Evolutionary conservation across 2,113 vertebrate species (phyloP), one percentile per base, ranked within the genome.

Genomic region (Leptobrachium ailaonicum): DNA sequence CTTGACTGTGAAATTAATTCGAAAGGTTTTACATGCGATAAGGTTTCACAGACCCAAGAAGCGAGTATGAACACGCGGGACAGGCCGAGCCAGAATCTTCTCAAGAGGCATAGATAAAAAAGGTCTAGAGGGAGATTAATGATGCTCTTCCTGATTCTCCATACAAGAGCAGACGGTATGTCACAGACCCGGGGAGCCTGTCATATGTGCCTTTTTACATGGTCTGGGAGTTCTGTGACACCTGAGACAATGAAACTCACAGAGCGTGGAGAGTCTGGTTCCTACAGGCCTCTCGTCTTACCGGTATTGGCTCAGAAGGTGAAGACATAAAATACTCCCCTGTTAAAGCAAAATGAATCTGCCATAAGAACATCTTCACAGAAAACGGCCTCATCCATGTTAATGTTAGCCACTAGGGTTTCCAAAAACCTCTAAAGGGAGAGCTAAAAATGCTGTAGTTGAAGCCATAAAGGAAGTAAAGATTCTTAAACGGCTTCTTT

Each of bases 141-240:
- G 47, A 54, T 12, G 60, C 60, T 66, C 41, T 47, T 47, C 13
- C 40, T 53, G 68, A 64, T 41, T 53, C 47, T 73, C 41, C 62
- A 67, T 73, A 56, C 68, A 73, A 10, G 45, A 73, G 70, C 70
- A 79, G 70, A 79, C 77, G 70, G 77, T 64, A 73, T 79, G 77
- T 73, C 77, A 66, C 77, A 73, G 58, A n/a, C 62, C 70, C 54
- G 62, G 54, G 76, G 76, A 77, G 76, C 45, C 77, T 66, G 77
- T 79, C 77, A 79, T 72, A 73, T 79, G 77, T 56, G 60, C 40
- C 45, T 56, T 53, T 56, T 73, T 79, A 73, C 62, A 79, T 73
- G 77, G 70, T 79, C 77, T 66, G 63, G 44, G 70, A 79, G 77
- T 41, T 73, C 62, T 14, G 70, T 79, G 77, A 79, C 77, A 79